A percentile compares a stretch with the other conserved stretches of the same genome.
These are phyloP conservation scores for Pseudochromis fuscus DNA, from an alignment of 2,797 vertebrate genomes.

Conservation along the genomic window DNA sequence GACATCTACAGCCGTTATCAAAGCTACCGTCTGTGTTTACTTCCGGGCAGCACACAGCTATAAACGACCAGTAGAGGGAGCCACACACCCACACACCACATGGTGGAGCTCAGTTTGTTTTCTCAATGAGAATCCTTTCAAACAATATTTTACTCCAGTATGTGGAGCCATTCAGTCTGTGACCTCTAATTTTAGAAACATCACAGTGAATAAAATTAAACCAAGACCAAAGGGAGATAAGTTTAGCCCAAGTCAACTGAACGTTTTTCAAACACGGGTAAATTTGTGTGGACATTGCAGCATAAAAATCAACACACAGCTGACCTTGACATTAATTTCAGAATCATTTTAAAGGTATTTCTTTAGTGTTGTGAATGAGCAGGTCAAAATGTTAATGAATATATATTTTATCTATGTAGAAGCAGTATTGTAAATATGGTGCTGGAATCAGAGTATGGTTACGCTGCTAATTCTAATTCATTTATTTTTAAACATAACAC, in stretches of 20 bases:
- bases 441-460: too few species aligned
- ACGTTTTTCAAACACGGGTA: not conserved
- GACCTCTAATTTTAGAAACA: slow-evolving; percentile 57
- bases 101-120: slow-evolving; percentile 17
- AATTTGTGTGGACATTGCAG: not conserved
- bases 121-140: slow-evolving; percentile 60
- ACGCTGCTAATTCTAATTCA: too few species aligned
- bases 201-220: slow-evolving; percentile 3
- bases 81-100: slow-evolving; percentile 33
- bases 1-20: not conserved
- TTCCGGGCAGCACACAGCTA: too few species aligned
- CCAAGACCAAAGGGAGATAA: not conserved
- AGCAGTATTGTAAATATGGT: too few species aligned
- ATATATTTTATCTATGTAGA: too few species aligned
- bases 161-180: slow-evolving; percentile 45
- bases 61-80: slow-evolving; percentile 73
- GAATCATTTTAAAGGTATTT: too few species aligned
- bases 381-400: too few species aligned
- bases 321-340: too few species aligned
- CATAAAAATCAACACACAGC: not conserved
- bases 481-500: too few species aligned
- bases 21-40: not conserved
- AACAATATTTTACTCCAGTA: slow-evolving; percentile 49
- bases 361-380: too few species aligned
- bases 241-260: not conserved